Evolutionary conservation across 1,140 invertebrate species (phyloP).

Genomic region (Hermatobates lingyangjiaoensis): DNA sequence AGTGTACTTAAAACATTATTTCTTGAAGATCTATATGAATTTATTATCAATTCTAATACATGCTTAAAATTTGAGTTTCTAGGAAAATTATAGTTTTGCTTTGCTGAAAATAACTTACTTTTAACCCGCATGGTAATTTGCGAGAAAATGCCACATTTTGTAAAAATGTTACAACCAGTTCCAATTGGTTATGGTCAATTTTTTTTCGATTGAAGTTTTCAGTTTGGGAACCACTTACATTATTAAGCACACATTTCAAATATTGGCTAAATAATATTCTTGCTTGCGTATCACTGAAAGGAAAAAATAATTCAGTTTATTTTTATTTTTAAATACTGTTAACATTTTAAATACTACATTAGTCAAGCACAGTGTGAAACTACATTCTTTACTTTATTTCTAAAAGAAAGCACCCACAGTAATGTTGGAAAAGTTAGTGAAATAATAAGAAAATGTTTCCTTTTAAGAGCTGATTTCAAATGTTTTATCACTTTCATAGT

Average conservation of each 20-base stretch:
- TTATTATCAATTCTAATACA: background rate
- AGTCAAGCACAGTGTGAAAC: background rate
- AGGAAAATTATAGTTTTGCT: background rate
- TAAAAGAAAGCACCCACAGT: background rate
- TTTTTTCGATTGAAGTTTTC: constrained; percentile 33
- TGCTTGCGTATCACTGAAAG: constrained; percentile 37
- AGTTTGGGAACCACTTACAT: constrained; percentile 30
- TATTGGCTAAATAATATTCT: constrained; percentile 69
- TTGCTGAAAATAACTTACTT: constrained; percentile 24
- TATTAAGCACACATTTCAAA: constrained; percentile 51
- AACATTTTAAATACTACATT: background rate
- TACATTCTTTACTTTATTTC: background rate
- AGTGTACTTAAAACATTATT: background rate
- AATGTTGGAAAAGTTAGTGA: background rate
- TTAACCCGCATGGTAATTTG: constrained; percentile 51
- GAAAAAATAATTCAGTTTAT: background rate
- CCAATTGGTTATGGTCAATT: constrained; percentile 37
- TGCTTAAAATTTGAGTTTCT: background rate
- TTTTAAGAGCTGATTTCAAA: background rate
- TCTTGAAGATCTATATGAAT: background rate
- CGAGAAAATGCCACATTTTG: constrained; percentile 57
- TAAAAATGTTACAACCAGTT: constrained; percentile 64
- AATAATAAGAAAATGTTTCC: background rate
- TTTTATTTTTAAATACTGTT: background rate
- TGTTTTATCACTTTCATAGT: too few relatives aligned